Evolutionary conservation across 2,888 invertebrate genomes (phyloP), one percentile per base, ranked within the genome.

Genomic region (Cephus pygmeus): DNA sequence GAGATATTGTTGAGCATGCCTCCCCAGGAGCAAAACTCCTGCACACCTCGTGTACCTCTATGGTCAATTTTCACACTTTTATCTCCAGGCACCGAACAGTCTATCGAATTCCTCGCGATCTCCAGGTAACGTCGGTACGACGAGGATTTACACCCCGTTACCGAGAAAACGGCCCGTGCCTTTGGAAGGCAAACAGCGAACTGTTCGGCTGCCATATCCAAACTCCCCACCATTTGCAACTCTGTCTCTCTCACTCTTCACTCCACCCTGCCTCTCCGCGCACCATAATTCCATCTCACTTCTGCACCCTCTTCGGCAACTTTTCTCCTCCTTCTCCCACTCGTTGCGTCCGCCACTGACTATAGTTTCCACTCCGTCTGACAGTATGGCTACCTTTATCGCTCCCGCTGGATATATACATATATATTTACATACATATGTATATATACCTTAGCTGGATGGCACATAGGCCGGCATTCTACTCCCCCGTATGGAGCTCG

Each of bases 1-100:
- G 91, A 91, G 85, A 91, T 91, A 84, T 91, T 91, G 88, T 91
- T 91, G 88, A 91, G 90, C 91, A 91, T 91, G 85, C 91, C 91
- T 89, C 87, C 88, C 87, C 87, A 87, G 88, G 89, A 87, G 88
- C 88, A 88, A 87, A 87, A 87, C 88, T 88, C 88, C 88, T 83
- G 85, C 80, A 83, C 84, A 81, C 83, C 84, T 79, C 85, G 83
- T 78, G 83, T 79, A 81, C 83, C 84, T 82, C 83, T 84, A 82
- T 83, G 83, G 83, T 85, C 85, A 83, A 84, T 85, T 79, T 81
- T 85, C 83, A 82, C 83, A 84, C 84, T 82, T 83, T 83, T 75
- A 73, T 80, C 77, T 77, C 76, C 35, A 78, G 56, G 77, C 80
- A 76, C 74, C 74, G 71, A 34, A 34, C 71, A 34, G 71, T 71